phyloP scores from a whole-genome alignment of 2,113 vertebrate species.

The Brachypteracias leptosomus region DNA sequence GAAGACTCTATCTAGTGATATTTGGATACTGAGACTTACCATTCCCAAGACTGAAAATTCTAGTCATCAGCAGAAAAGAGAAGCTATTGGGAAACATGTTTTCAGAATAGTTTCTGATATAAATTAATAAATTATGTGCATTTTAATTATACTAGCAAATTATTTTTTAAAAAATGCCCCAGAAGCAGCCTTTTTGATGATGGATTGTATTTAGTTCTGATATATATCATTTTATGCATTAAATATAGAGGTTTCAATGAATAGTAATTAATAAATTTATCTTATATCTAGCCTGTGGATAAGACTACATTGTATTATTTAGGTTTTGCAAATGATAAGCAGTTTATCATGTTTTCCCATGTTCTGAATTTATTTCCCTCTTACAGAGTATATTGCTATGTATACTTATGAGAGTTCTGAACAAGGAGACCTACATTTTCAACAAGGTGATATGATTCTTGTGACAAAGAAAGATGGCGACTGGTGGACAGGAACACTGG shows the following conservation, averaged over 20 bases:
- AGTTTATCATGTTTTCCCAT: conserved; percentile 9
- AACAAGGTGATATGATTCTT: conserved; percentile 94
- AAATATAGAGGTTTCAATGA: not conserved
- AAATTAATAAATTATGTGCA: not conserved
- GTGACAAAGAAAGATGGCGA: conserved; percentile 98
- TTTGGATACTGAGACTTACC: not conserved
- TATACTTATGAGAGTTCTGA: conserved; percentile 98
- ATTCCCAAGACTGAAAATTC: not conserved
- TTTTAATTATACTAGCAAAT: not conserved
- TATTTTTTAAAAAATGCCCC: not conserved
- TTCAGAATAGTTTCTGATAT: not conserved
- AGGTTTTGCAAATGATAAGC: not conserved
- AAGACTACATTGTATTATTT: not conserved
- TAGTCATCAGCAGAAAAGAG: not conserved
- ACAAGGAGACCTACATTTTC: conserved; percentile 97
- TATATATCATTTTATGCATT: accelerated
- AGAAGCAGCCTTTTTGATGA: not conserved
- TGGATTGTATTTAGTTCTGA: not conserved
- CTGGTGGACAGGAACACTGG: conserved; percentile 95
- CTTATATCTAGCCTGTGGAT: not conserved
- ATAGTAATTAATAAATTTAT: not conserved
- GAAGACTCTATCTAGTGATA: not conserved
- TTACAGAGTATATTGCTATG: conserved; percentile 95
- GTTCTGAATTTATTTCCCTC: conserved; percentile 55
- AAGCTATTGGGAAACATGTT: not conserved